These are phyloP conservation scores for Eutrigla gurnardus DNA, from an alignment of 2,797 vertebrate genomes.

Conservation along the genomic window DNA sequence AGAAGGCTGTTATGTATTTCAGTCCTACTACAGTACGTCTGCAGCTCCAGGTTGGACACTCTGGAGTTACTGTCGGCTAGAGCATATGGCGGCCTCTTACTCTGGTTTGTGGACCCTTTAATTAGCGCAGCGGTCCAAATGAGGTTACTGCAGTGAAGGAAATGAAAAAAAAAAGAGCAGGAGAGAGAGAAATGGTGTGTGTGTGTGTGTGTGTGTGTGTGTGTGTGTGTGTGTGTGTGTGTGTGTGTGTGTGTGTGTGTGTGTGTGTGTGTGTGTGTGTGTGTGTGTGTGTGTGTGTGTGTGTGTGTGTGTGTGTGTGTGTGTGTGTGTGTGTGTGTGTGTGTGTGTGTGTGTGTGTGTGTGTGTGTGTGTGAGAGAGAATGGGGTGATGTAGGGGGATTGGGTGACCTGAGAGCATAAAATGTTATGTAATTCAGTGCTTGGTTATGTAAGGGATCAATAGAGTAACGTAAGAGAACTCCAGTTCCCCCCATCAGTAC, in stretches of 20 bases:
- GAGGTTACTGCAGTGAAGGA: conserved; percentile 69
- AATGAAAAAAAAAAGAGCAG: conserved; percentile 30
- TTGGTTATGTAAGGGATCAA: conserved; percentile 74
- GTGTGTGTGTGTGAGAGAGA: conserved; percentile 6
- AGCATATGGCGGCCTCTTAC: conserved; percentile 68
- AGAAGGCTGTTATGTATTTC: conserved; percentile 61
- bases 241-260: too few species aligned
- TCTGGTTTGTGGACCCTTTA: conserved; percentile 66
- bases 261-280: too few species aligned
- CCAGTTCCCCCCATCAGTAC: not conserved
- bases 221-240: too few species aligned
- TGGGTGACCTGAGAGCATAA: conserved; percentile 36
- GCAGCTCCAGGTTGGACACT: conserved; percentile 69
- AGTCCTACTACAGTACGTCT: conserved; percentile 59
- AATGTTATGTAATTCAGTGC: conserved; percentile 63
- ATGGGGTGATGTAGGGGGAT: conserved; percentile 24
- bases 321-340: too few species aligned
- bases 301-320: too few species aligned
- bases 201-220: too few species aligned
- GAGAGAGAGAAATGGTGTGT: not conserved
- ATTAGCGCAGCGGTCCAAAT: conserved; percentile 76
- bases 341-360: not conserved
- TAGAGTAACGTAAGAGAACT: conserved; percentile 47
- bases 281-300: too few species aligned
- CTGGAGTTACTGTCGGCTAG: conserved; percentile 53